Evolutionary conservation across 2,888 invertebrate species (phyloP), one percentile per base, ranked within the genome.

Genomic region (Papilio gigon): DNA sequence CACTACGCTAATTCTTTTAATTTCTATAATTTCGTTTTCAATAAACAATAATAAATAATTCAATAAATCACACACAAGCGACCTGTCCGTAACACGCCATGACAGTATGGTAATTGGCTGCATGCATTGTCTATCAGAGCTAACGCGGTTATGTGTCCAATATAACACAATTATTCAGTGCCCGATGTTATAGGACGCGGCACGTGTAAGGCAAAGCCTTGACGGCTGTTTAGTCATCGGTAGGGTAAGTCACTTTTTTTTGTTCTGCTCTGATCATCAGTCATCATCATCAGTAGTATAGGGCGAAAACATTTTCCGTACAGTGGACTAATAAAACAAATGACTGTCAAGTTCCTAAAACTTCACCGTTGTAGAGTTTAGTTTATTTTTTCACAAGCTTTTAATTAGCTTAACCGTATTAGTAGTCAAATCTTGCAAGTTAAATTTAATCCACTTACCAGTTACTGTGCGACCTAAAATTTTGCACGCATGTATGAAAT

Each of bases 101-200:
- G 30, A 9, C 17, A n/a, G 9, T 30, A 27, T 44, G 30, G 17
- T 65, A 53, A 30, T 56, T 56, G 53, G 8, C 14, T 27, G 2
- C 8, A 22, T 30, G 53, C 30, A 56, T 56, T 56, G 30, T 56
- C 53, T 17, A 30, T 56, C 53, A 56, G 30, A 56, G 30, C 30
- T 30, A 56, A 56, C 17, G 30, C 30, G 27, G 53, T 56, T 56
- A 56, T 30, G n/a, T 12, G 53, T n/a, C 53, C 27, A 17, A 56
- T 9, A 56, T 56, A 56, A 56, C 53, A 56, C 30, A 14, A 56
- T 56, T 56, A 56, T 56, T 56, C 30, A 17, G 30, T 56, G 53
- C 53, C 4, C 30, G 53, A 56, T 56, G 53, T 53, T 17, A 30
- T 56, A 56, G 30, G 12, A 53, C 9, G n/a, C 53, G 53, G 30